Evolutionary conservation across 2,113 vertebrate genomes (phyloP).

Genomic region (Nerophis ophidion): DNA sequence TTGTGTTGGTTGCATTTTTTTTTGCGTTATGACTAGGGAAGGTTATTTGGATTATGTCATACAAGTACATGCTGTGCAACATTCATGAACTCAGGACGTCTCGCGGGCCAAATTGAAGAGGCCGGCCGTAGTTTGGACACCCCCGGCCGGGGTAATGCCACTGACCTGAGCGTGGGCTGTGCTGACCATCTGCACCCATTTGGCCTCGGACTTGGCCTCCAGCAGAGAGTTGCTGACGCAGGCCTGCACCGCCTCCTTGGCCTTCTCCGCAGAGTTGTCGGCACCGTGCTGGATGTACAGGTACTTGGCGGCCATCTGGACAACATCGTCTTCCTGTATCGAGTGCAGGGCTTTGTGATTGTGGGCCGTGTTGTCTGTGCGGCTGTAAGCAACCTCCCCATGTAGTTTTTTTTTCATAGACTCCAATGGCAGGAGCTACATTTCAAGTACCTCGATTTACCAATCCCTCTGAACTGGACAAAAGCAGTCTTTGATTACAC

Average conservation of each 20-base stretch:
- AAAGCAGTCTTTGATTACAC: no score
- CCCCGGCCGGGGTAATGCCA: background rate
- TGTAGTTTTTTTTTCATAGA: background rate
- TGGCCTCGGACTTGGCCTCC: constrained; percentile 76
- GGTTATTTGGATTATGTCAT: no score
- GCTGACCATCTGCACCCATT: constrained; percentile 82
- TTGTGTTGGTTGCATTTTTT: no score
- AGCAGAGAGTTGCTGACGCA: constrained; percentile 77
- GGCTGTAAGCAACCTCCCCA: no score
- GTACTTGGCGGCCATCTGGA: constrained; percentile 80
- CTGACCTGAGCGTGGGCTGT: constrained; percentile 79
- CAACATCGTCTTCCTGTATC: constrained; percentile 80
- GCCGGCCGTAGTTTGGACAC: no score
- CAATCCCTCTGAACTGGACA: no score
- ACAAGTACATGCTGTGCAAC: no score
- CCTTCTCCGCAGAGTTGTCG: constrained; percentile 52
- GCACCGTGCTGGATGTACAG: constrained; percentile 80
- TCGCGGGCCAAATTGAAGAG: no score
- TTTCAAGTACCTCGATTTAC: no score
- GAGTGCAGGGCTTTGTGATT: background rate
- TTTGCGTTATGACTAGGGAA: no score
- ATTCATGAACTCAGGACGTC: no score
- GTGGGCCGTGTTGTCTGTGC: no score
- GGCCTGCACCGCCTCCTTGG: constrained; percentile 75
- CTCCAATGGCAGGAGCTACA: background rate